Evolutionary conservation across 2,113 vertebrate species (phyloP), one percentile per base, ranked within the genome.

Genomic region (Xenopus laevis): DNA sequence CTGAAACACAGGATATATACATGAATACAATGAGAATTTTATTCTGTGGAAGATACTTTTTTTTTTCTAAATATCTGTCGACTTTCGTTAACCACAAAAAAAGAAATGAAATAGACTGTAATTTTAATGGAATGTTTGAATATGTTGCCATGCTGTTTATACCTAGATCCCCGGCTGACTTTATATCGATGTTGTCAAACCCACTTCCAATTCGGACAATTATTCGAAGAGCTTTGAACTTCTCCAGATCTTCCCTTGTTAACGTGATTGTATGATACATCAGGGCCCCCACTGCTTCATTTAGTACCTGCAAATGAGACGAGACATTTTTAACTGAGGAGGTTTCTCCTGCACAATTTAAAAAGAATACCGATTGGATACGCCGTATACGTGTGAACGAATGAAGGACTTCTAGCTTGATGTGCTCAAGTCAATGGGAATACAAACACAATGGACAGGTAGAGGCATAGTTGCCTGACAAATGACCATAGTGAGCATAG

Each of bases 201-300:
- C 97, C 97, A 7, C 97, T 99, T 84, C 97, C 97, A 13, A 99
- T 98, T 67, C 97, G 94, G 55, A 98, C 96, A 2, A 99, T 99
- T 83, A 99, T 95, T 68, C 97, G 92, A 67, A 99, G 94, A 46
- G 94, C 97, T 90, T 99, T 99, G 83, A 99, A 99, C 87, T 99
- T 99, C 84, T 98, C 97, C 89, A 99, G 86, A 81, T 99, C 97
- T 87, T 99, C 97, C 78, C 95, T 87, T 81, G 96, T 98, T 82
- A 99, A 91, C 21, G 97, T 98, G 88, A 99, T 98, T 77, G 97
- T 99, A 87, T 99, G 97, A 85, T 99, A 99, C 97, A 99, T 99
- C 80, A 99, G 87, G 1, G 97, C 97, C 23, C 96, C 97, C 78
- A 99, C 97, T 0, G 97, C 97, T 87, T 99, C 97, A 47, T 98